Percentiles rank a stretch among this genome's conserved stretches.
Evolutionary conservation across 2,888 invertebrate genomes (phyloP).

Genomic region (Monoplex corrugatus): DNA sequence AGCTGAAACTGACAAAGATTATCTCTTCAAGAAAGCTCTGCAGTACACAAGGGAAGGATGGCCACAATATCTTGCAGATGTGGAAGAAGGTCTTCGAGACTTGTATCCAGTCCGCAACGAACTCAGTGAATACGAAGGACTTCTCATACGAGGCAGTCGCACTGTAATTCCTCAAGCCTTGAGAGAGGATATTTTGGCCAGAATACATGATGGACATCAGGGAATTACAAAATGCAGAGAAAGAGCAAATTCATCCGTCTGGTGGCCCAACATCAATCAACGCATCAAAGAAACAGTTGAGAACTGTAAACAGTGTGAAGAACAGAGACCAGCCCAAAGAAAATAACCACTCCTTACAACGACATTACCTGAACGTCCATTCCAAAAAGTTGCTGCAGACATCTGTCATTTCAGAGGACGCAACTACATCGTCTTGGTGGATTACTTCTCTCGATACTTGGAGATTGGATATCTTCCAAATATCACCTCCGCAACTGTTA

Average conservation of each 20-base stretch:
- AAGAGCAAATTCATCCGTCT: slow-evolving; percentile 53
- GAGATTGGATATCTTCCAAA: slow-evolving; percentile 47
- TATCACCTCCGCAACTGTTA: not conserved
- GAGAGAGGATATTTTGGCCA: slow-evolving; percentile 50
- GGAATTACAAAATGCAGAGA: slow-evolving; percentile 59
- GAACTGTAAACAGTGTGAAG: slow-evolving; percentile 55
- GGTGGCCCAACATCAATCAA: slow-evolving; percentile 57
- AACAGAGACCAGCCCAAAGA: slow-evolving; percentile 47
- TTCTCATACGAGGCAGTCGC: not conserved
- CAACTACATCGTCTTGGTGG: slow-evolving; percentile 55
- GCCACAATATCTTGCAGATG: not conserved
- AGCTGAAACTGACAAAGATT: not conserved
- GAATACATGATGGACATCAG: slow-evolving; percentile 60
- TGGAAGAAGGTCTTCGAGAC: not conserved
- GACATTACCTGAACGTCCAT: slow-evolving; percentile 56
- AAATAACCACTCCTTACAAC: slow-evolving; percentile 57
- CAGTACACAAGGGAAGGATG: not conserved
- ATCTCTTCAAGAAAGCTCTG: not conserved
- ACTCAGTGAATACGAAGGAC: slow-evolving; percentile 22
- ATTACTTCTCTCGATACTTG: slow-evolving; percentile 57
- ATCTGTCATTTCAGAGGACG: slow-evolving; percentile 53
- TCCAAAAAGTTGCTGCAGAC: slow-evolving; percentile 57
- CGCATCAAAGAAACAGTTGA: slow-evolving; percentile 48
- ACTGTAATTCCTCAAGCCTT: slow-evolving; percentile 17
- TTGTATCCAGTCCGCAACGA: not conserved